phyloP scores from a whole-genome alignment of 92 coral and sea anemone genomes.

The Anthopleura xanthogrammica region DNA sequence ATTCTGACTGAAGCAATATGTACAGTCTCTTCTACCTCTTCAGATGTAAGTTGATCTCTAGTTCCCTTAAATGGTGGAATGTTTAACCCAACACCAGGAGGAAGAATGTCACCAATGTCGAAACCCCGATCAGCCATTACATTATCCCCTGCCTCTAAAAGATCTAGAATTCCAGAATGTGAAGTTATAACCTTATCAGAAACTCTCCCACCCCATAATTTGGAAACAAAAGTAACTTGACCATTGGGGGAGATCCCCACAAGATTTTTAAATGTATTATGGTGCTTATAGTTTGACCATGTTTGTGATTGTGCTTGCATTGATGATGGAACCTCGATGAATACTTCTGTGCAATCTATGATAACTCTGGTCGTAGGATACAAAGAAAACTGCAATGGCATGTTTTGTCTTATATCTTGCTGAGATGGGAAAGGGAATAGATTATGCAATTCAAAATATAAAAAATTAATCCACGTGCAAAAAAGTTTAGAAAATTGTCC shows the following conservation, averaged over 20 bases:
- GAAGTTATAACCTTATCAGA: conserved; percentile 27
- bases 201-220: conserved; percentile 46
- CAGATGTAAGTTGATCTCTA: conserved; percentile 49
- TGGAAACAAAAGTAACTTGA: conserved; percentile 41
- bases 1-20: conserved; percentile 53
- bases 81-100: conserved; percentile 22
- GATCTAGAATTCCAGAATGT: conserved; percentile 10
- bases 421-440: conserved; percentile 51
- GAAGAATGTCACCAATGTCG: conserved; percentile 28
- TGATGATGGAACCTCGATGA: conserved; percentile 53
- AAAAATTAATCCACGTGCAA: conserved; percentile 54
- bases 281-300: conserved; percentile 51
- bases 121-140: conserved; percentile 36
- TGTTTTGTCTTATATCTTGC: conserved; percentile 37
- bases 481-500: conserved; percentile 45
- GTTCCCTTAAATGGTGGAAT: conserved; percentile 61
- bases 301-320: conserved; percentile 58
- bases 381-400: conserved; percentile 49
- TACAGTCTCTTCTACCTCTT: conserved; percentile 23
- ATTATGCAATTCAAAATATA: conserved; percentile 39
- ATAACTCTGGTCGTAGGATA: conserved; percentile 54
- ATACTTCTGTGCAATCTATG: conserved; percentile 50
- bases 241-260: conserved; percentile 52
- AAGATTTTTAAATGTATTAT: conserved; percentile 45
- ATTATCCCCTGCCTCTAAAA: conserved; percentile 29